phyloP scores from a whole-genome alignment of 2,888 invertebrate species.

The Drosophila gaucha region DNA sequence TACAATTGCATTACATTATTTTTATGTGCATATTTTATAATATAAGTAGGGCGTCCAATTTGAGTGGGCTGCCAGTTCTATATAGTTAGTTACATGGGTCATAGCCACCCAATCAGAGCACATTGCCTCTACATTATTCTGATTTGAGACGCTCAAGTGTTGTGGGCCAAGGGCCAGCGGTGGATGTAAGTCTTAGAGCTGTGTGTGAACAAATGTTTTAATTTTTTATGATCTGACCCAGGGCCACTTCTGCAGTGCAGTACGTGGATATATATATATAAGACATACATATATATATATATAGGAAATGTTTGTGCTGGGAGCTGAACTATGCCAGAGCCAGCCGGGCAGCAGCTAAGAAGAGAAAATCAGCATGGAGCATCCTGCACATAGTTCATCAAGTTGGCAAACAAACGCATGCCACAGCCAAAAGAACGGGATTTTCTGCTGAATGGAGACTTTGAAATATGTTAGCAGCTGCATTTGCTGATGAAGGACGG shows the following conservation, averaged over 20 bases:
- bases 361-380: constrained; percentile 44
- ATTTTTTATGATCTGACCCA: constrained; percentile 50
- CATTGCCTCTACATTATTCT: constrained; percentile 9
- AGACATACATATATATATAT: constrained; percentile 5
- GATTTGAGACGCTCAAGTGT: constrained; percentile 4
- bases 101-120: constrained; percentile 7
- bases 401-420: constrained; percentile 71
- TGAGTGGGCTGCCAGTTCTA: background rate
- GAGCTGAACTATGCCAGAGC: constrained; percentile 50
- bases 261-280: background rate
- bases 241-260: constrained; percentile 19
- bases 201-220: constrained; percentile 41
- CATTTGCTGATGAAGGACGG: constrained; percentile 42
- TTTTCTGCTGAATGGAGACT: background rate
- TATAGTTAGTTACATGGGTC: background rate
- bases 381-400: constrained; percentile 68
- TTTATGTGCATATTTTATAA: constrained; percentile 1
- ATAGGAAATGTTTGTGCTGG: constrained; percentile 25
- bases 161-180: background rate
- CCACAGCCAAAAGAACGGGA: constrained; percentile 28
- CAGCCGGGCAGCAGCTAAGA: constrained; percentile 29
- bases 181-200: constrained; percentile 4
- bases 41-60: background rate
- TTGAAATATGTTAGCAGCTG: constrained; percentile 66
- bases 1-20: background rate